Conservation (phyloP, 1,140 invertebrate genomes). For the Holcopasites calliopsidis region DNA sequence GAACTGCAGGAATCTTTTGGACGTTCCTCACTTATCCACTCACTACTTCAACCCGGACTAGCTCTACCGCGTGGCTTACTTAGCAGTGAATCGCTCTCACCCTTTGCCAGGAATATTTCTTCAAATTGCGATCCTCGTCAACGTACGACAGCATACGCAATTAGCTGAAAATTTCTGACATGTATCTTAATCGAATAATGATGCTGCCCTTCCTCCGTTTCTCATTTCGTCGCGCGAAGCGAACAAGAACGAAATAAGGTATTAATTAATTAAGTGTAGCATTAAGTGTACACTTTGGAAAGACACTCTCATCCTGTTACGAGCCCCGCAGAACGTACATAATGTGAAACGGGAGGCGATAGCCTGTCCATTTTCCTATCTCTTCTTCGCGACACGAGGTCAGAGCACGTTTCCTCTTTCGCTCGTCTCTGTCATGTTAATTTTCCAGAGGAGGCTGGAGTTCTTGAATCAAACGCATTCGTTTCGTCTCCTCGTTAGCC, state of each 20-base stretch:
- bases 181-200: slow-evolving; percentile 18
- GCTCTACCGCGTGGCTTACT: too few relatives aligned
- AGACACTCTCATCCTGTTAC: neutral
- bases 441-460: slow-evolving; percentile 7
- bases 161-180: slow-evolving; percentile 31
- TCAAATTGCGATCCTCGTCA: too few relatives aligned
- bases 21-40: neutral
- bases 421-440: slow-evolving; percentile 31
- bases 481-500: slow-evolving; percentile 37
- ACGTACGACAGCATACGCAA: too few relatives aligned
- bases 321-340: too few relatives aligned
- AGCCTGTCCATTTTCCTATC: neutral
- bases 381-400: neutral
- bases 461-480: slow-evolving; percentile 44
- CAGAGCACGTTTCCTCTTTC: neutral
- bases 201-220: slow-evolving; percentile 29
- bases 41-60: too few relatives aligned
- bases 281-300: slow-evolving; percentile 17
- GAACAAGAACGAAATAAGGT: slow-evolving; percentile 43
- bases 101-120: too few relatives aligned
- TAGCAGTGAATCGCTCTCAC: too few relatives aligned
- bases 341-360: too few relatives aligned
- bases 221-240: slow-evolving; percentile 31
- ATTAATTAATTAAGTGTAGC: slow-evolving; percentile 49
- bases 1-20: neutral